Base-by-base conservation (phyloP, 2,113 vertebrate species). In the Leptosomus discolor region DNA sequence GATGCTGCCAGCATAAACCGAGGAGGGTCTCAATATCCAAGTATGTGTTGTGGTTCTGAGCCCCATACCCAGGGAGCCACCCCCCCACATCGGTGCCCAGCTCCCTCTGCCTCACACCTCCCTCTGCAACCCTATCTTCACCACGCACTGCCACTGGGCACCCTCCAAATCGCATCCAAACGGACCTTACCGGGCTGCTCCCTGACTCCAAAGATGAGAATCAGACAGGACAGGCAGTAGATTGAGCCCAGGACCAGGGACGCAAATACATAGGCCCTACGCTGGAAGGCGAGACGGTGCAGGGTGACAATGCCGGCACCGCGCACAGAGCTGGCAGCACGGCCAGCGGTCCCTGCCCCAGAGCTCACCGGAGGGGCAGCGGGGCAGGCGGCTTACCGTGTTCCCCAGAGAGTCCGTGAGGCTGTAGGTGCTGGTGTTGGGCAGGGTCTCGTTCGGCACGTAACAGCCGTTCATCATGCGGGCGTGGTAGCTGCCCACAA, bases 201-300 rank as follows among this genome's bases (percentile, higher is more conserved):
- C 93, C 94, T 98, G 80, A 99, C 98, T 30, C 98, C 97, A 6
- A 98, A 87, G 93, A 98, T 94, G 21, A 98, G 96, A 61, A 98
- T 69, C 84, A 98, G 82, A 64, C 98, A 98, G 94, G 98, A 97
- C 71, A 98, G 83, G 94, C 98, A 97, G 78, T 97, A 98, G 63
- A 98, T 63, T 5, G 93, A 90, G 3, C 97, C 96, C 29, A 98
- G 94, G 63, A 98, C 79, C 83, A 98, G 36, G 32, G 98, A 98
- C 24, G 98, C 98, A 43, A 87, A 93, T 88, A 97, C 15, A 46
- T 98, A 98, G 15, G 97, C 97, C 48, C 70, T 97, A 81, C 93
- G 80, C 98, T 98, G 92, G 53, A n/a, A 79, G 61, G 15, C 23
- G 61, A 68, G 61, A 8, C 5, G 4, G 32, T 4, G 12, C 30